Conservation (phyloP, 2,888 invertebrate species). For the Synanthedon formicaeformis region DNA sequence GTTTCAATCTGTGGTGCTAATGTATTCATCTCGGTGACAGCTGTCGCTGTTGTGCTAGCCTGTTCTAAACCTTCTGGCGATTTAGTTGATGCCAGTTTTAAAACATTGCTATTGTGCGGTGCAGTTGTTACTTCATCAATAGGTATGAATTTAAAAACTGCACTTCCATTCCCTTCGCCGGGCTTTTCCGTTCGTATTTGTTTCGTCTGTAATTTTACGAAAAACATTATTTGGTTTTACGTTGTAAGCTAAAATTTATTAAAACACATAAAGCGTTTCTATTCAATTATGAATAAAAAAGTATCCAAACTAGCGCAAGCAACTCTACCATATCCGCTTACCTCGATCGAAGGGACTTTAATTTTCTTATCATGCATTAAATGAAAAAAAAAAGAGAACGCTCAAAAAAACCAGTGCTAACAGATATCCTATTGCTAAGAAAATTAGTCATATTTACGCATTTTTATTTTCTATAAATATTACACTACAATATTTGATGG, state of each 20-base stretch:
- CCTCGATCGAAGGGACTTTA: slow-evolving; percentile 15
- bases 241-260: neutral
- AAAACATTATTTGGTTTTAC: slow-evolving; percentile 1
- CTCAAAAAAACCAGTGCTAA: no score
- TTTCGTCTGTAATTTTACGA: slow-evolving; percentile 58
- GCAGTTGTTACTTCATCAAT: slow-evolving; percentile 53
- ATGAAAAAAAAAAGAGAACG: neutral
- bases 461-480: no score
- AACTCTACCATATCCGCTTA: slow-evolving; percentile 43
- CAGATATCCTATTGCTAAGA: no score
- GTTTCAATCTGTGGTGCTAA: slow-evolving; percentile 37
- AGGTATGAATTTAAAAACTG: slow-evolving; percentile 62
- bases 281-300: neutral
- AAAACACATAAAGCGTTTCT: neutral
- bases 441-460: no score
- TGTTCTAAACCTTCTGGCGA: slow-evolving; percentile 27
- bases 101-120: slow-evolving; percentile 52
- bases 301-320: neutral
- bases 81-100: slow-evolving; percentile 50
- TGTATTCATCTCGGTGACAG: slow-evolving; percentile 44
- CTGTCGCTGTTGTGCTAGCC: slow-evolving; percentile 22
- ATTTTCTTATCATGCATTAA: slow-evolving; percentile 1
- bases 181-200: slow-evolving; percentile 66
- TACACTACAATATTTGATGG: no score
- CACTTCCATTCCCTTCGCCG: slow-evolving; percentile 40